phyloP scores from a whole-genome alignment of 2,888 invertebrate genomes.

The Sphaerophoria taeniata region DNA sequence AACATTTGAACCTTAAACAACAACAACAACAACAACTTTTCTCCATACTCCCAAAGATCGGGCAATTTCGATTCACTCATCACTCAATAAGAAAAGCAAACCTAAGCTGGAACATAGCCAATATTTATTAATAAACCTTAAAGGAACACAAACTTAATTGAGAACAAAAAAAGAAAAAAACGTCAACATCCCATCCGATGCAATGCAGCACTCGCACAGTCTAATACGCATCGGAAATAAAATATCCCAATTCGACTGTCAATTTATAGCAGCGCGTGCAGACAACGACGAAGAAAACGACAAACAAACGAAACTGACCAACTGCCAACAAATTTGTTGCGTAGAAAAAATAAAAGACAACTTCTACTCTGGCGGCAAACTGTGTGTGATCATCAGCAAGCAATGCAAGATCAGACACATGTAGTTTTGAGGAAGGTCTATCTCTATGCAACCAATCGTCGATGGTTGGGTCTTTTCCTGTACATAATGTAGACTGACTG shows the following conservation, averaged over 20 bases:
- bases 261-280: slow-evolving; percentile 13
- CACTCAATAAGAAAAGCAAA: slow-evolving; percentile 64
- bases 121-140: slow-evolving; percentile 67
- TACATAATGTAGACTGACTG: too few species aligned
- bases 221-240: slow-evolving; percentile 60
- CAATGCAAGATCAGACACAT: neutral
- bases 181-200: slow-evolving; percentile 28
- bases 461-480: too few species aligned
- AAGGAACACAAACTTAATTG: slow-evolving; percentile 53
- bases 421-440: slow-evolving; percentile 15
- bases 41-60: too few species aligned
- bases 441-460: neutral
- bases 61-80: too few species aligned
- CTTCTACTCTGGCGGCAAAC: slow-evolving; percentile 47
- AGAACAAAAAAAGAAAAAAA: slow-evolving; percentile 23
- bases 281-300: slow-evolving; percentile 1
- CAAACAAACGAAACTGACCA: slow-evolving; percentile 41
- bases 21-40: too few species aligned
- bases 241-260: slow-evolving; percentile 42
- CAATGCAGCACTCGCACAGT: slow-evolving; percentile 26
- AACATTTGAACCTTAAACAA: too few species aligned
- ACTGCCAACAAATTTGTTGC: slow-evolving; percentile 39
- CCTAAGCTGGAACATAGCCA: slow-evolving; percentile 66
- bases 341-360: slow-evolving; percentile 39
- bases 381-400: slow-evolving; percentile 39